These are phyloP conservation scores for Kryptolebias marmoratus DNA, from an alignment of 2,113 vertebrate species.

Conservation along the genomic window DNA sequence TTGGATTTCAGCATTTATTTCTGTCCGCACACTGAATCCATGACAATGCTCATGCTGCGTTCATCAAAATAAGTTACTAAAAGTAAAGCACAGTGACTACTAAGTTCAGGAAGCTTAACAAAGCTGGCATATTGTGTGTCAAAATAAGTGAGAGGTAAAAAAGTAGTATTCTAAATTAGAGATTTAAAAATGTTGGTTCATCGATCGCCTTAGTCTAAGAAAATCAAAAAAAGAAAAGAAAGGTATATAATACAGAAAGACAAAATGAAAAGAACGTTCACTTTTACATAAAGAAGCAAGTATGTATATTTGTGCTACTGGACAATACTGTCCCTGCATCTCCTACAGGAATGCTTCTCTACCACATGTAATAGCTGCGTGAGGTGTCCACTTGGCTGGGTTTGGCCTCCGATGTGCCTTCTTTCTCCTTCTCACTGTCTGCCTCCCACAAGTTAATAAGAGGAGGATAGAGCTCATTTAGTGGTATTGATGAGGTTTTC, in stretches of 20 bases:
- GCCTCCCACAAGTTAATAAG: constrained; percentile 99
- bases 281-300: constrained; percentile 91
- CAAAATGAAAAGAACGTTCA: constrained; percentile 79
- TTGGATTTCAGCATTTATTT: constrained; percentile 65
- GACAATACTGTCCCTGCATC: constrained; percentile 39
- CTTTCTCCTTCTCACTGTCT: constrained; percentile 96
- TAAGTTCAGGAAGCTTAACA: constrained; percentile 80
- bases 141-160: constrained; percentile 69
- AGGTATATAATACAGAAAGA: constrained; percentile 33
- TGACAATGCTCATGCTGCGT: constrained; percentile 81
- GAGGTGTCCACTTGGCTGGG: constrained; percentile 95
- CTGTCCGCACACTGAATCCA: constrained; percentile 68
- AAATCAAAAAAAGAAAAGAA: constrained; percentile 74
- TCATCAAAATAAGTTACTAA: constrained; percentile 79
- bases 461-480: constrained; percentile 97
- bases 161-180: constrained; percentile 88
- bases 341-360: constrained; percentile 72
- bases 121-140: constrained; percentile 83
- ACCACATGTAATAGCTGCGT: constrained; percentile 99
- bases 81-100: constrained; percentile 85
- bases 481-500: constrained; percentile 96
- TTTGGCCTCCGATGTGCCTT: constrained; percentile 89
- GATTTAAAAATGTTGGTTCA: constrained; percentile 80
- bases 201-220: constrained; percentile 80
- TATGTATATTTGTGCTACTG: constrained; percentile 69